phyloP scores from a whole-genome alignment of 1,140 invertebrate genomes.

The Lordiphosa stackelbergi region DNA sequence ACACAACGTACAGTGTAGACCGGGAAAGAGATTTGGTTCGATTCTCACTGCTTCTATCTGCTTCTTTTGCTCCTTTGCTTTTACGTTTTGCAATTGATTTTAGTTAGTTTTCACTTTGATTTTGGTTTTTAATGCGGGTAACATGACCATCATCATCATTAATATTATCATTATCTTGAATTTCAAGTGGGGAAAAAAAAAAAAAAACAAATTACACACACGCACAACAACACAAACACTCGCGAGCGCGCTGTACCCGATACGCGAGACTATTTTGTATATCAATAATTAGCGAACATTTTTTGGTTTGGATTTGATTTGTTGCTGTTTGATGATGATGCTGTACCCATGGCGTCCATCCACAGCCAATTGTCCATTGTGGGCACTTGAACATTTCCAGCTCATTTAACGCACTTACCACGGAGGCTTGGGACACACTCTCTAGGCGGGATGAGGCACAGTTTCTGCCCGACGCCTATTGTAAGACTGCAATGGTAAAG shows the following conservation, averaged over 20 bases:
- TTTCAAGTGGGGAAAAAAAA: constrained; percentile 15
- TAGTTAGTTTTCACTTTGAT: constrained; percentile 40
- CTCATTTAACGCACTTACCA: constrained; percentile 43
- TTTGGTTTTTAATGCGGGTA: constrained; percentile 6
- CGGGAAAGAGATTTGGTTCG: constrained; percentile 1
- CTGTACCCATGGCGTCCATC: constrained; percentile 21
- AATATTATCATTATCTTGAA: constrained; percentile 29
- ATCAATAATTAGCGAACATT: constrained; percentile 2
- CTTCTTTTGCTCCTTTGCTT: neutral
- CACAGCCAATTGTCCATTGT: constrained; percentile 18
- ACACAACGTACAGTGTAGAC: neutral
- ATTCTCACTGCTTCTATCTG: neutral
- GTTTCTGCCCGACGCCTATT: neutral
- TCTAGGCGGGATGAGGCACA: constrained; percentile 1
- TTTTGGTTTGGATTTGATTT: neutral
- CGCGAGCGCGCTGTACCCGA: constrained; percentile 30
- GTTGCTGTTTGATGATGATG: no score
- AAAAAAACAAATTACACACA: constrained; percentile 25
- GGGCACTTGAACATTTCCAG: constrained; percentile 55
- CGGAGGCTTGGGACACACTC: neutral
- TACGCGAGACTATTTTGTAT: constrained; percentile 4
- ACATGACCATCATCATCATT: constrained; percentile 15
- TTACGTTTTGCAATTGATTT: constrained; percentile 2
- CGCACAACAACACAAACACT: constrained; percentile 13
- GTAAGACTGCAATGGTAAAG: constrained; percentile 34